A percentile compares a stretch with the other conserved stretches of the same genome.
phyloP scores from a whole-genome alignment of 35 echinoderm and acorn worm genomes.

The Heliocidaris erythrogramma region DNA sequence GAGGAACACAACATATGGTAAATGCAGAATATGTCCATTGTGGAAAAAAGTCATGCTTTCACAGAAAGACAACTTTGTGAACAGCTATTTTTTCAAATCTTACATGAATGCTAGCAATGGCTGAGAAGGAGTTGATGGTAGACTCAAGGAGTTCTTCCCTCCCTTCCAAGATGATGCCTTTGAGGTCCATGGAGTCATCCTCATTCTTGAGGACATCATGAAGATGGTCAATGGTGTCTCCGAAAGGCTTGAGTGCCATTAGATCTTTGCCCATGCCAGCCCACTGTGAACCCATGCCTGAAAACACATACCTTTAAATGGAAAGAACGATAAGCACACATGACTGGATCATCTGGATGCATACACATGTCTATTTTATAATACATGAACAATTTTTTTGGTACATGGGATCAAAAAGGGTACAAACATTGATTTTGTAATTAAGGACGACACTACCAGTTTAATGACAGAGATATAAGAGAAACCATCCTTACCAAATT shows the following conservation, averaged over 20 bases:
- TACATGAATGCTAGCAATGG: conserved; percentile 84
- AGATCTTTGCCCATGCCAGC: conserved; percentile 86
- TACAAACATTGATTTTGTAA: too few relatives aligned
- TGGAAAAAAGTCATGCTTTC: background rate
- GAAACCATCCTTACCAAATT: conserved; percentile 56
- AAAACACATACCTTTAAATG: conserved; percentile 76
- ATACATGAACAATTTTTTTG: too few relatives aligned
- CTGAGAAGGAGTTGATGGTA: conserved; percentile 77
- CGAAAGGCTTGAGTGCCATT: conserved; percentile 67
- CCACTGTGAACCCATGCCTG: conserved; percentile 91
- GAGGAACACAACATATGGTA: too few relatives aligned
- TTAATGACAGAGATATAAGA: background rate
- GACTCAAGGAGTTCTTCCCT: conserved; percentile 42
- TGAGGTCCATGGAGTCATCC: conserved; percentile 61
- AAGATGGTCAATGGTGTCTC: conserved; percentile 62
- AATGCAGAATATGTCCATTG: too few relatives aligned
- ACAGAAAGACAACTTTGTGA: background rate
- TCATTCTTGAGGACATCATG: conserved; percentile 58
- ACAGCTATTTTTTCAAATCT: background rate
- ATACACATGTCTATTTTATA: too few relatives aligned
- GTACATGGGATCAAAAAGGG: too few relatives aligned
- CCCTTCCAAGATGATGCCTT: conserved; percentile 64
- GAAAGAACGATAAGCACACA: background rate
- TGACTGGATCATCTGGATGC: too few relatives aligned
- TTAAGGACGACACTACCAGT: too few relatives aligned